These are phyloP conservation scores for Heloderma charlesbogerti DNA, from an alignment of 2,113 vertebrate species.

Conservation along the genomic window DNA sequence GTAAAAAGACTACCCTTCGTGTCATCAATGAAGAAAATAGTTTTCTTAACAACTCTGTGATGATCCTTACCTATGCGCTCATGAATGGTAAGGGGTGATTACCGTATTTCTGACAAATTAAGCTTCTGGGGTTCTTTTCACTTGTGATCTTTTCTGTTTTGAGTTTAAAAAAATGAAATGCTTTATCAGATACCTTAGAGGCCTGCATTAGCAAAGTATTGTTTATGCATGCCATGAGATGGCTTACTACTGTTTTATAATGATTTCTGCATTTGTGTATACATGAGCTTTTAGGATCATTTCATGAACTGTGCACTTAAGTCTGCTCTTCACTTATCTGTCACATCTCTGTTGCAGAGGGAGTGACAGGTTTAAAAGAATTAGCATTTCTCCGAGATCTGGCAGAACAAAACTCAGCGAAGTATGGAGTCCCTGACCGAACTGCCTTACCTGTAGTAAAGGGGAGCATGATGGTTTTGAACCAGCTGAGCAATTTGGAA, in stretches of 20 bases:
- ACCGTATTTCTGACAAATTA: conserved; percentile 31
- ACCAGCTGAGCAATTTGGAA: conserved; percentile 98
- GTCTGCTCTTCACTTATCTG: not conserved
- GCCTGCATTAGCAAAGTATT: conserved; percentile 5
- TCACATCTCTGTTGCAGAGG: conserved; percentile 80
- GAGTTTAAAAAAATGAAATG: conserved; percentile 16
- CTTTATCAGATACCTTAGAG: not conserved
- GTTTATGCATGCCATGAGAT: not conserved
- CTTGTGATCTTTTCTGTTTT: conserved; percentile 1
- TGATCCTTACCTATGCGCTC: conserved; percentile 98
- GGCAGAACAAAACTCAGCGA: conserved; percentile 93
- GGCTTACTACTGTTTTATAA: not conserved
- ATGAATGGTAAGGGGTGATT: conserved; percentile 90
- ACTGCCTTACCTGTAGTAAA: conserved; percentile 86
- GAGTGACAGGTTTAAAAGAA: conserved; percentile 95
- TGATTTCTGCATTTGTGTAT: not conserved
- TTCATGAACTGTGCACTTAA: not conserved
- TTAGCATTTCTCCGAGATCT: conserved; percentile 95
- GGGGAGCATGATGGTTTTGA: conserved; percentile 99
- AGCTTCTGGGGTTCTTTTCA: conserved; percentile 28
- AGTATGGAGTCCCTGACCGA: conserved; percentile 89
- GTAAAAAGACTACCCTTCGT: conserved; percentile 93
- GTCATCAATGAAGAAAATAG: conserved; percentile 94
- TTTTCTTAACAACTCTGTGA: conserved; percentile 97
- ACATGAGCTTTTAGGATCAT: not conserved